A percentile compares a stretch with the other conserved stretches of the same genome.
Evolutionary conservation across 2,113 vertebrate species (phyloP).

Genomic region (Ochotona curzoniae): DNA sequence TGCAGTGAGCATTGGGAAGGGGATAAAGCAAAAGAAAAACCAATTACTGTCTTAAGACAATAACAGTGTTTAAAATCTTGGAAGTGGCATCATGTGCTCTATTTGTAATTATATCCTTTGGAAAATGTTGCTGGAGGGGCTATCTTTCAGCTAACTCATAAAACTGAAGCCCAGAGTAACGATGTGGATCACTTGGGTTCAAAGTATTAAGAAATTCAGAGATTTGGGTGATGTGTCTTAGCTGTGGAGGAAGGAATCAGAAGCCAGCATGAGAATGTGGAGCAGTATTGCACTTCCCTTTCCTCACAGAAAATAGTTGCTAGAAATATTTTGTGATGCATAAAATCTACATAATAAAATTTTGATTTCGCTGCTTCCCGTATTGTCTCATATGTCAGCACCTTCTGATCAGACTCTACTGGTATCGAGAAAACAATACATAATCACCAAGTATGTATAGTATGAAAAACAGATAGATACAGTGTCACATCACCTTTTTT

Average conservation of each 20-base stretch:
- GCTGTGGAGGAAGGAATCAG: background rate
- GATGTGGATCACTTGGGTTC: background rate
- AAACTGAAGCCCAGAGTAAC: conserved; percentile 66
- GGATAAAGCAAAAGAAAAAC: conserved; percentile 59
- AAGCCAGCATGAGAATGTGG: background rate
- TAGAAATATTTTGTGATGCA: background rate
- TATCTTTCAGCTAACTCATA: conserved; percentile 67
- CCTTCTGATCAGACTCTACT: background rate
- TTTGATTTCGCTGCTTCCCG: background rate
- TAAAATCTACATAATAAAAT: background rate
- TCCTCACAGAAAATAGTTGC: background rate
- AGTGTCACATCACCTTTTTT: background rate
- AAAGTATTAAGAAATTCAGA: conserved; percentile 16
- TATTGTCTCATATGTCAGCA: background rate
- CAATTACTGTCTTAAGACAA: conserved; percentile 79
- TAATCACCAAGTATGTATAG: background rate
- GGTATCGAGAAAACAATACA: background rate
- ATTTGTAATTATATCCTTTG: conserved; percentile 78
- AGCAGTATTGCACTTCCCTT: background rate
- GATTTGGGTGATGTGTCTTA: background rate
- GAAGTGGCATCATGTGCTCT: conserved; percentile 63
- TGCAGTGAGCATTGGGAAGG: conserved; percentile 65
- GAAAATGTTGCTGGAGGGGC: conserved; percentile 56
- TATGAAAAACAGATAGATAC: no score
- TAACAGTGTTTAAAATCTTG: conserved; percentile 76